These are phyloP conservation scores for Polypedilum pembai DNA, from an alignment of 1,140 invertebrate genomes.

Conservation along the genomic window DNA sequence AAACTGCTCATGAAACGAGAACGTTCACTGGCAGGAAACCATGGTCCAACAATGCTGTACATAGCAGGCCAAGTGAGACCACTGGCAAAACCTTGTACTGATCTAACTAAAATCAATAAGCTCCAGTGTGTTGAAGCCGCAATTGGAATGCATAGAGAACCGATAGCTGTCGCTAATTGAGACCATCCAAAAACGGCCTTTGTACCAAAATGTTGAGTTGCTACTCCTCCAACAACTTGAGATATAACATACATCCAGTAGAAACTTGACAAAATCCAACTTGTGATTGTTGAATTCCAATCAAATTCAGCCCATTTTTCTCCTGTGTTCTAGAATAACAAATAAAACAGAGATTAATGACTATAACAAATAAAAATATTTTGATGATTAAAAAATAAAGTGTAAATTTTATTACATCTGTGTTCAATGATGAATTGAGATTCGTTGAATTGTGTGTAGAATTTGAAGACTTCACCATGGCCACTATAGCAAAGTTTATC, in stretches of 20 bases:
- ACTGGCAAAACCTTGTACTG: conserved; percentile 60
- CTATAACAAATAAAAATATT: not conserved
- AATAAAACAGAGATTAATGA: no score
- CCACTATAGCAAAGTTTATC: conserved; percentile 62
- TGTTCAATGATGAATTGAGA: not conserved
- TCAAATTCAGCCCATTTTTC: conserved; percentile 49
- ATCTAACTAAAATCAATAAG: conserved; percentile 53
- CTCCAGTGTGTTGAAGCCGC: conserved; percentile 55
- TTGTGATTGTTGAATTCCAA: conserved; percentile 54
- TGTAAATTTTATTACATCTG: not conserved
- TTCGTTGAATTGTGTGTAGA: conserved; percentile 13
- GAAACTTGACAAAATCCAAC: conserved; percentile 57
- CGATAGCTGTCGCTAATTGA: conserved; percentile 58
- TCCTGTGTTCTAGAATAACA: not conserved
- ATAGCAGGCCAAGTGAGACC: conserved; percentile 81
- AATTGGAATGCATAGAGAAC: conserved; percentile 57
- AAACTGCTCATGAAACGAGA: conserved; percentile 70
- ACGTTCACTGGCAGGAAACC: conserved; percentile 71
- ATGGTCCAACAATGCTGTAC: conserved; percentile 75
- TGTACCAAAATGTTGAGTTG: conserved; percentile 72
- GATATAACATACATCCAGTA: conserved; percentile 67
- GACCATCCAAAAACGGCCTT: conserved; percentile 69
- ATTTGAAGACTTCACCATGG: conserved; percentile 49
- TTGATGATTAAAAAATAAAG: not conserved
- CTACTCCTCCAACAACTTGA: conserved; percentile 59